Percentiles rank a stretch among this genome's conserved stretches.
phyloP scores from a whole-genome alignment of 2,888 invertebrate species.

The Polylopha cassiicola region DNA sequence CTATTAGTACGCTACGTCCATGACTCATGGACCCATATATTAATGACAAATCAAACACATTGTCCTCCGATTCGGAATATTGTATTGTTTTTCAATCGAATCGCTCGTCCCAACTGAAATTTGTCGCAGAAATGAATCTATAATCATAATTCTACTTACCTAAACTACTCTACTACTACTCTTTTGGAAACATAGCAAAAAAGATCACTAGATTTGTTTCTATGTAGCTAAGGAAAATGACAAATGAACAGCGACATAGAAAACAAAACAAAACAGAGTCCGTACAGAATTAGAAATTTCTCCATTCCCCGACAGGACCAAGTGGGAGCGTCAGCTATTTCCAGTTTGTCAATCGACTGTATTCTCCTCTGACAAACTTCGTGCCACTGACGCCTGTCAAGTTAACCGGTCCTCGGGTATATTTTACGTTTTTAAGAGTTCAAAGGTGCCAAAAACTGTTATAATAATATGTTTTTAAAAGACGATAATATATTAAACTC shows the following conservation, averaged over 20 bases:
- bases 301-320: conserved; percentile 40
- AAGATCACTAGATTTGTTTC: too few species aligned
- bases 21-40: conserved; percentile 36
- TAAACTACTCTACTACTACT: too few species aligned
- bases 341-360: conserved; percentile 55
- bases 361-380: conserved; percentile 42
- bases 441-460: too few species aligned
- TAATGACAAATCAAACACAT: conserved; percentile 33
- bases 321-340: conserved; percentile 53
- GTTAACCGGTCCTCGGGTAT: conserved; percentile 37
- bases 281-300: conserved; percentile 58
- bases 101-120: too few species aligned
- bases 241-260: conserved; percentile 28
- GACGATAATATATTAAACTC: too few species aligned
- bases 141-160: too few species aligned
- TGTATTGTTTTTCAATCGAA: too few species aligned
- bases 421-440: too few species aligned
- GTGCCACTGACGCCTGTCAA: conserved; percentile 32
- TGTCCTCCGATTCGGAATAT: conserved; percentile 23
- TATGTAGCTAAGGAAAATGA: conserved; percentile 5
- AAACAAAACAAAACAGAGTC: conserved; percentile 31
- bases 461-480: too few species aligned
- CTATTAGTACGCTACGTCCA: conserved; percentile 36
- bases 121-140: too few species aligned
- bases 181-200: too few species aligned